Percentiles rank a stretch among this genome's conserved stretches.
phyloP scores from a whole-genome alignment of 2,888 invertebrate species.

The Cordilura impudica region DNA sequence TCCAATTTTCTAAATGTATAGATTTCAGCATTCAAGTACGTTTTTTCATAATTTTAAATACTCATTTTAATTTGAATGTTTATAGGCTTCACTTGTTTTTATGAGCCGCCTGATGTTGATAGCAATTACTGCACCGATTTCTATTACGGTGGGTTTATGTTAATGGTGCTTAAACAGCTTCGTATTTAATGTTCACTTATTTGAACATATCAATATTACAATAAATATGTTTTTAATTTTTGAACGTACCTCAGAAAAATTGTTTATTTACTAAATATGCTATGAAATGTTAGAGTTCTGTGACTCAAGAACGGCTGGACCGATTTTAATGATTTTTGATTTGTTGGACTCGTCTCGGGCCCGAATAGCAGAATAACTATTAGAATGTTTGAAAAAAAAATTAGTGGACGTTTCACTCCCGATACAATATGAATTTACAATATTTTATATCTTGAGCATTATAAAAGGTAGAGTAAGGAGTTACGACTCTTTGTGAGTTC shows the following conservation, averaged over 20 bases:
- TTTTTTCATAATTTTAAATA: slow-evolving; percentile 21
- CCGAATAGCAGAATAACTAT: too few relatives aligned
- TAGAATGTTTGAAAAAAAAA: too few relatives aligned
- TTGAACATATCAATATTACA: slow-evolving; percentile 35
- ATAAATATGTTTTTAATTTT: slow-evolving; percentile 28
- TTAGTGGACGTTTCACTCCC: too few relatives aligned
- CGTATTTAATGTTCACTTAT: slow-evolving; percentile 47
- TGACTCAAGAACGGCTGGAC: too few relatives aligned
- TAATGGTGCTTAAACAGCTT: slow-evolving; percentile 50
- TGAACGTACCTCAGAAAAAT: slow-evolving; percentile 21
- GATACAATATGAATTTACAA: too few relatives aligned
- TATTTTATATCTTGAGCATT: too few relatives aligned
- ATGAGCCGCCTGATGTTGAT: slow-evolving; percentile 40
- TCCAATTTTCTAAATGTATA: slow-evolving; percentile 32
- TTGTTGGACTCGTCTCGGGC: too few relatives aligned
- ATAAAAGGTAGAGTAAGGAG: too few relatives aligned
- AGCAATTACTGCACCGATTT: slow-evolving; percentile 17
- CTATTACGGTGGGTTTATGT: slow-evolving; percentile 34
- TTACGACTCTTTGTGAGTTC: too few relatives aligned
- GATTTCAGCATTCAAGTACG: slow-evolving; percentile 6
- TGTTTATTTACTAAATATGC: slow-evolving; percentile 24
- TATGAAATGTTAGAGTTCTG: slow-evolving; percentile 29
- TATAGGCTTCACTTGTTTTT: slow-evolving; percentile 47
- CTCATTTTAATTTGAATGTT: slow-evolving; percentile 40
- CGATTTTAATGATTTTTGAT: too few relatives aligned